Conservation (phyloP, 2,113 vertebrate species). For the Ochotona princeps region DNA sequence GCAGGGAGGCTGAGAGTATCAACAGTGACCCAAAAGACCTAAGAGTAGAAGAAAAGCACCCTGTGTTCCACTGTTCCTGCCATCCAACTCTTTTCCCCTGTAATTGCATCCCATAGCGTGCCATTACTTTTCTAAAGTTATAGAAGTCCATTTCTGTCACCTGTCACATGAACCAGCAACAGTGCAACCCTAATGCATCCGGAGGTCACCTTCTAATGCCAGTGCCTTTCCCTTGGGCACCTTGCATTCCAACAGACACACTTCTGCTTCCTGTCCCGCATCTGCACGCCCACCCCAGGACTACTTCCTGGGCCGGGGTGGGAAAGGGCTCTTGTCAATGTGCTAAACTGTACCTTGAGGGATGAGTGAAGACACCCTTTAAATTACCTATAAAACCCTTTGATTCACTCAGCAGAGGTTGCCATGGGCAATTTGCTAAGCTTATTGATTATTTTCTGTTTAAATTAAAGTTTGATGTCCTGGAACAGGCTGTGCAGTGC, state of each 20-base stretch:
- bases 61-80: background rate
- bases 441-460: slow-evolving; percentile 90
- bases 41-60: background rate
- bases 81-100: background rate
- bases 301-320: slow-evolving; percentile 47
- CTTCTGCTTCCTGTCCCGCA: background rate
- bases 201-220: slow-evolving; percentile 4
- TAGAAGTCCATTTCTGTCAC: slow-evolving; percentile 25
- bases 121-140: slow-evolving; percentile 15
- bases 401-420: slow-evolving; percentile 88
- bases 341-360: slow-evolving; percentile 77
- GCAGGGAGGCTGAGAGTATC: background rate
- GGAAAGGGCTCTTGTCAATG: slow-evolving; percentile 68
- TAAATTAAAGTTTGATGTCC: slow-evolving; percentile 91
- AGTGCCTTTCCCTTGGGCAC: slow-evolving; percentile 26
- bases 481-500: slow-evolving; percentile 87
- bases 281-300: background rate
- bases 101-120: background rate
- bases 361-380: slow-evolving; percentile 85
- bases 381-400: slow-evolving; percentile 88
- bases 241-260: slow-evolving; percentile 54
- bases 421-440: slow-evolving; percentile 88
- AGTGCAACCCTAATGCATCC: background rate
- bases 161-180: background rate
- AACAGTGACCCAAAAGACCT: background rate